Base-by-base conservation (phyloP, 2,797 vertebrate genomes). In the Capromys pilorides region DNA sequence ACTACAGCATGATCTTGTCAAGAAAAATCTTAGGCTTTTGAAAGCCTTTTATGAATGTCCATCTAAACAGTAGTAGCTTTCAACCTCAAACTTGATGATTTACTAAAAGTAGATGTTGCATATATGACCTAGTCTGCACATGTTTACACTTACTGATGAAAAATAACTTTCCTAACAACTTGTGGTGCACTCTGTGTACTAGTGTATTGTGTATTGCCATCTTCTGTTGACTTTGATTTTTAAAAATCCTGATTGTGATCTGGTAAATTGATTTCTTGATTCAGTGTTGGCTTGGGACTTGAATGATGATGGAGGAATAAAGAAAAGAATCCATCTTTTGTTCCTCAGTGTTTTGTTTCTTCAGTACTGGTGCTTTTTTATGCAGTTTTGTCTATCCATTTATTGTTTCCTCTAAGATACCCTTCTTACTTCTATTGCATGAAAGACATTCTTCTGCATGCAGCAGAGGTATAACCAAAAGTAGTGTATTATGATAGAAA, bases 241-340 rank as follows among this genome's bases (percentile, higher is more conserved):
- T 6, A 73, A 93, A 83, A 89, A 64, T 82, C 33, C 24, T 82
- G 51, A 36, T 64, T 49, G 1, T 36, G 77, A 66, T 36, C 19
- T 93, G 36, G 22, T 88, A 75, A 75, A 62, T 81, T 93, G 64
- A 85, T 88, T 90, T 95, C 54, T 94, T 95, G 39, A 66, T 54
- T 31, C 3, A 66, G 5, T 67, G 10, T 0, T 86, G 62, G 19
- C 49, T 59, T 95, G 22, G 64, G 22, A 51, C 11, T 78, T 93
- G 19, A 21, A 62, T 28, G 14, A 19, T 64, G 73, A 85, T 62
- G 57, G 24, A 21, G 19, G 7, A 28, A 62, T 11, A 11, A 28
- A 62, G 61, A 10, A 33, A 78, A 26, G 59, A 78, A 69, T n/a
- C 11, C 2, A 2, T 41, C 12, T 39, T 87, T 14, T 51, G 9